Base-by-base conservation (phyloP, 2,113 vertebrate genomes). In the Picathartes gymnocephalus region DNA sequence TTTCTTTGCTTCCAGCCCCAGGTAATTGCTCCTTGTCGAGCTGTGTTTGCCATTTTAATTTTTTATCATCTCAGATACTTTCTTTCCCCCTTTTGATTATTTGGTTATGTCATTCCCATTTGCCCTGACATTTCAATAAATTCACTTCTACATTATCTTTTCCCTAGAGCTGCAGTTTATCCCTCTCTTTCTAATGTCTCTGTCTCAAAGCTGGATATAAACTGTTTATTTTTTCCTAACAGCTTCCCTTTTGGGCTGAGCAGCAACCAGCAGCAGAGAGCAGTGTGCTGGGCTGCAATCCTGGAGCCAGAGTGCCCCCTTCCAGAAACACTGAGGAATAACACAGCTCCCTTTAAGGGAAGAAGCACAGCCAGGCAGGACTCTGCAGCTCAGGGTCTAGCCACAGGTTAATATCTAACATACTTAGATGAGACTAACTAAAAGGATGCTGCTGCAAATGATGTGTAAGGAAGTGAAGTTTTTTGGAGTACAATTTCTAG, bases 31-130 rank as follows among this genome's bases (percentile, higher is more conserved):
- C 88, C 78, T 94, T 35, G 71, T 92, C n/a, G 5, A 77, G 85
- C 85, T 84, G 84, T n/a, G 76, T 85, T 96, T 96, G 84, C 86
- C 87, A 86, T 91, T 96, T 96, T 92, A 90, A 96, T 95, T 91
- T 97, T 91, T 96, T 93, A 86, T 95, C 82, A 68, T 92, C 88
- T 93, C 40, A 0, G 71, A 92, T 86, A 77, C 77, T 90, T 92
- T 85, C 61, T 77, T 91, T 60, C 30, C 39, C 71, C 54, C 58
- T 80, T 88, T 80, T 87, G 89, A 94, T 92, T 88, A 79, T 94
- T 91, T 74, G 50, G 60, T 93, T 94, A 88, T 92, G 84, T 90
- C 91, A 66, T 90, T 91, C 81, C 90, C 91, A 88, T 84, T 93
- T 77, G 87, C 77, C 93, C 72, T 88, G 89, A 72, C 91, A 95